phyloP scores from a whole-genome alignment of 2,888 invertebrate species.

The Andrena dorsata region DNA sequence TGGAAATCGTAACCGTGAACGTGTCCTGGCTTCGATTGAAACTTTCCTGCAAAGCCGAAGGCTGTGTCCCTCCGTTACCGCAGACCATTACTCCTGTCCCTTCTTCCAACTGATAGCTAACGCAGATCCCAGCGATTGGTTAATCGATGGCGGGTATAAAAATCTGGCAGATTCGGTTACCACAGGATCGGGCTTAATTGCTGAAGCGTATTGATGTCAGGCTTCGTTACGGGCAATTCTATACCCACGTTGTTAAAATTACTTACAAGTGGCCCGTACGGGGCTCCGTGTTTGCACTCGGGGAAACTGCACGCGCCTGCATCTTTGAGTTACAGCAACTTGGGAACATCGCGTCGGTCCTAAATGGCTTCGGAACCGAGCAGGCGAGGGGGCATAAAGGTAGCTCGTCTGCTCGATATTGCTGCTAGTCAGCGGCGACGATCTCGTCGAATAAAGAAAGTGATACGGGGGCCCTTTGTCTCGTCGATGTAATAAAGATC shows the following conservation, averaged over 20 bases:
- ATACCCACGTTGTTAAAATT: background rate
- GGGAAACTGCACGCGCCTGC: constrained; percentile 36
- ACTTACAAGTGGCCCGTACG: background rate
- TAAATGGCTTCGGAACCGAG: constrained; percentile 54
- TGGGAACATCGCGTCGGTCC: constrained; percentile 45
- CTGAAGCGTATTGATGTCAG: background rate
- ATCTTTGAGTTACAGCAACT: constrained; percentile 45
- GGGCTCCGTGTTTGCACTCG: constrained; percentile 32
- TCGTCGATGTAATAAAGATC: background rate
- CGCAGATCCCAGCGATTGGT: background rate
- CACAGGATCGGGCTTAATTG: background rate
- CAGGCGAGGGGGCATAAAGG: constrained; percentile 21
- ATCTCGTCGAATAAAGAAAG: background rate
- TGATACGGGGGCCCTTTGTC: background rate
- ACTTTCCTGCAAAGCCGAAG: background rate
- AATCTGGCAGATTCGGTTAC: background rate
- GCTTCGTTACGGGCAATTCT: background rate
- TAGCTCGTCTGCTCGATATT: constrained; percentile 43
- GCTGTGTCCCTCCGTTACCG: background rate
- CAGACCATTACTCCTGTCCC: background rate
- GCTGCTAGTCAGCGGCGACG: constrained; percentile 15
- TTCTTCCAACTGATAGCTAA: background rate
- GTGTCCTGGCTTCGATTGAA: constrained; percentile 20
- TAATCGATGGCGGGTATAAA: background rate
- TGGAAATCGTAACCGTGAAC: constrained; percentile 40